Conservation (phyloP, 2,888 invertebrate genomes). For the Diplolepis rosae region DNA sequence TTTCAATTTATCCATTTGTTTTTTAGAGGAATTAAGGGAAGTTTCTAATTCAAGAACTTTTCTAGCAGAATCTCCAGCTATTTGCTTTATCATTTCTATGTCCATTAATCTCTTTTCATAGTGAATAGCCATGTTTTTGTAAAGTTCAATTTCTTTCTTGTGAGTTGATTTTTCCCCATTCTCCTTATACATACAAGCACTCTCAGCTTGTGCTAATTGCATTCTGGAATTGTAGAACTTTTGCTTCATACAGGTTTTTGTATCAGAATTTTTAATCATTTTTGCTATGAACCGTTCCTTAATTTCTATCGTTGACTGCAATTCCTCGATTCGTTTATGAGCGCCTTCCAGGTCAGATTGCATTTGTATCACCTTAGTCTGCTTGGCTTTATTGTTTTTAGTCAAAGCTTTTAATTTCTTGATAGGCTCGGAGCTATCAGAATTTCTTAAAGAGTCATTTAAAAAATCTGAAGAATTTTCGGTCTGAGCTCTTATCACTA, state of each 20-base stretch:
- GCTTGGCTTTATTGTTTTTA: conserved; percentile 68
- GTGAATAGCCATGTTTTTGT: conserved; percentile 73
- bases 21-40: conserved; percentile 83
- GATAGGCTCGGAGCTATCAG: conserved; percentile 77
- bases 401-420: conserved; percentile 74
- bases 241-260: conserved; percentile 77
- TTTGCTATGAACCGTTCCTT: conserved; percentile 86
- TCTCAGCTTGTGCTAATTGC: conserved; percentile 76
- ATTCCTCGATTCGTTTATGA: conserved; percentile 82
- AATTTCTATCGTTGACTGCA: conserved; percentile 80
- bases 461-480: conserved; percentile 63
- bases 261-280: conserved; percentile 78
- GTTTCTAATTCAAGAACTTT: conserved; percentile 84
- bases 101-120: conserved; percentile 76
- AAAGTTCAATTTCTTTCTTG: conserved; percentile 71
- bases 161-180: conserved; percentile 66
- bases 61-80: conserved; percentile 79
- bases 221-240: conserved; percentile 78
- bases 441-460: conserved; percentile 77
- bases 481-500: neutral
- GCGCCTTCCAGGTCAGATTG: conserved; percentile 79
- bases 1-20: conserved; percentile 84
- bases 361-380: conserved; percentile 70
- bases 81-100: conserved; percentile 75
- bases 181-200: conserved; percentile 63